Evolutionary conservation across 2,888 invertebrate genomes (phyloP).

Genomic region (Limnephilus rhombicus): DNA sequence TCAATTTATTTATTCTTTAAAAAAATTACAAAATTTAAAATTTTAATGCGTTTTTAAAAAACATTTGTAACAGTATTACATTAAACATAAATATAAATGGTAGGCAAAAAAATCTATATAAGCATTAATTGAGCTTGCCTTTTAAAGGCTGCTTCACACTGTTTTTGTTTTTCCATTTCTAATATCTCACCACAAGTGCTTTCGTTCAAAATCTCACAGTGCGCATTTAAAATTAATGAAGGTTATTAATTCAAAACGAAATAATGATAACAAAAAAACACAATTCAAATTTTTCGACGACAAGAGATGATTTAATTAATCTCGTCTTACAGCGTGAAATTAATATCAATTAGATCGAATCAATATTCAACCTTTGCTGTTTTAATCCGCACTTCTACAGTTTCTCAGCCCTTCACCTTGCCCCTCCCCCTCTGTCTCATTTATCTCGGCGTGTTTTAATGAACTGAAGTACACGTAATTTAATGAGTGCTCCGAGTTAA

Average conservation of each 20-base stretch:
- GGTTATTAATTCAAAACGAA: background rate
- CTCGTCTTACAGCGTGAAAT: background rate
- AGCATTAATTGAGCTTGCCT: too few species aligned
- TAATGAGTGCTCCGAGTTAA: slow-evolving; percentile 43
- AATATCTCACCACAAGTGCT: too few species aligned
- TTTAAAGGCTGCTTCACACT: too few species aligned
- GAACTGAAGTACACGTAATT: slow-evolving; percentile 35
- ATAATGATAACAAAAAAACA: background rate
- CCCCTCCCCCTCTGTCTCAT: background rate
- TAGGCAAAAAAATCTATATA: too few species aligned
- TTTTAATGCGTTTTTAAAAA: too few species aligned
- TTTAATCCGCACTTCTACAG: slow-evolving; percentile 5
- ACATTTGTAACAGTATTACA: too few species aligned
- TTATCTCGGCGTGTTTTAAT: slow-evolving; percentile 29
- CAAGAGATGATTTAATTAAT: background rate
- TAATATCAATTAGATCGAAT: background rate
- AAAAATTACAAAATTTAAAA: too few species aligned
- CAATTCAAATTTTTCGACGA: background rate
- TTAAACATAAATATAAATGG: too few species aligned
- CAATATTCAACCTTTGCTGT: slow-evolving; percentile 20
- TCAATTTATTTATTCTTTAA: too few species aligned
- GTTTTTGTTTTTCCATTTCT: too few species aligned
- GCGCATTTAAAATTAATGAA: background rate
- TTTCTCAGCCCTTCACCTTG: background rate
- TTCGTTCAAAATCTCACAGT: too few species aligned